A percentile compares a stretch with the other conserved stretches of the same genome.
phyloP scores from a whole-genome alignment of 2,797 vertebrate species.

The Chaetodon trifasciatus region DNA sequence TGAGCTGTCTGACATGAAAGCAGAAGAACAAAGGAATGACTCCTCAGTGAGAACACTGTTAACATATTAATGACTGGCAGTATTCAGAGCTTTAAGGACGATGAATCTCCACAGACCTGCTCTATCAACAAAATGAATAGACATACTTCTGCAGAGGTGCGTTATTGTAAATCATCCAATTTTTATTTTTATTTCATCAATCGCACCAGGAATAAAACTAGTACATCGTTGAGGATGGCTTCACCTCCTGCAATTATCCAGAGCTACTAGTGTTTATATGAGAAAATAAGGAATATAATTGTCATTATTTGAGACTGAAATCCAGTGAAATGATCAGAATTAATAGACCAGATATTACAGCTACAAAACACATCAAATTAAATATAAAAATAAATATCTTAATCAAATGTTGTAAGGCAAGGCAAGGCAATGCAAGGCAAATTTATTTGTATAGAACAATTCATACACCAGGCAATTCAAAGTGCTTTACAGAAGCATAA shows the following conservation, averaged over 20 bases:
- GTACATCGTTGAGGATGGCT: neutral
- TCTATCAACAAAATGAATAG: neutral
- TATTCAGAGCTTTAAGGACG: neutral
- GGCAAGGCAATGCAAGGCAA: too few relatives aligned
- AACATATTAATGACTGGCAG: neutral
- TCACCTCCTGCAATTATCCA: too few relatives aligned
- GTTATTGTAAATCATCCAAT: neutral
- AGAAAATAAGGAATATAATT: neutral
- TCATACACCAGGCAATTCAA: too few relatives aligned
- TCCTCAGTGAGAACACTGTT: neutral
- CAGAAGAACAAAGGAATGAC: neutral
- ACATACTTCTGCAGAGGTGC: neutral
- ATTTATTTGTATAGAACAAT: too few relatives aligned
- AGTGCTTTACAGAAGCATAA: too few relatives aligned
- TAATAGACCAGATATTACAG: neutral
- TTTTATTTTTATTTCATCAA: neutral
- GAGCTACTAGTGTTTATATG: neutral
- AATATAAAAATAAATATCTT: neutral
- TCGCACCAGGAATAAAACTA: neutral
- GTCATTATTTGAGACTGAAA: neutral
- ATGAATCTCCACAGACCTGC: neutral
- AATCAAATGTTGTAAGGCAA: neutral
- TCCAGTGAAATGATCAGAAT: neutral
- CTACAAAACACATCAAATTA: neutral
- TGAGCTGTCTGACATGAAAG: neutral